Conservation (phyloP, 2,888 invertebrate species). For the Callosobruchus maculatus region DNA sequence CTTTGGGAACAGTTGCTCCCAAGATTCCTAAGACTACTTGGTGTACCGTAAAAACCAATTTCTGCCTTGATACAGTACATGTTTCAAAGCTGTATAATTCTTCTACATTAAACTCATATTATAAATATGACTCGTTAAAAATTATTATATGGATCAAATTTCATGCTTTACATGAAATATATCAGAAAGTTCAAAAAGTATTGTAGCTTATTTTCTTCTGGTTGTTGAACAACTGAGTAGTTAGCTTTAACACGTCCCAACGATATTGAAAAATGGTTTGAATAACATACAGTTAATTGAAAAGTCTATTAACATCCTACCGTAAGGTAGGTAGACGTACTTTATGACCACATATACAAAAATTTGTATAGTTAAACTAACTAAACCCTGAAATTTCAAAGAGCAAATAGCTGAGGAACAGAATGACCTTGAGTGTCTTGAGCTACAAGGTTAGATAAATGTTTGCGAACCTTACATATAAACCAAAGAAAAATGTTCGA, state of each 20-base stretch:
- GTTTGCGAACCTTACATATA: no score
- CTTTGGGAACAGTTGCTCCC: slow-evolving; percentile 34
- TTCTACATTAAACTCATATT: not conserved
- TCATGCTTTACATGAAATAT: not conserved
- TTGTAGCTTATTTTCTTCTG: not conserved
- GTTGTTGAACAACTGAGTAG: not conserved
- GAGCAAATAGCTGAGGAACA: no score
- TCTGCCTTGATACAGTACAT: not conserved
- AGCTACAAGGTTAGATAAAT: no score
- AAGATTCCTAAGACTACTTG: slow-evolving; percentile 9
- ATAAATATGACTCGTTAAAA: not conserved
- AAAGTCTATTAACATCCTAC: no score
- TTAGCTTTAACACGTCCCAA: not conserved
- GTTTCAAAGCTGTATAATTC: slow-evolving; percentile 8
- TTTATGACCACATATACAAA: no score
- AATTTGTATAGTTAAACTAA: no score
- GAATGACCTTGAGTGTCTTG: no score
- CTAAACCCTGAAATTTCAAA: no score
- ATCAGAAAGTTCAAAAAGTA: not conserved
- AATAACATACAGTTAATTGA: no score
- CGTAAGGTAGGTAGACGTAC: no score
- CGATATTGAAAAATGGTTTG: no score
- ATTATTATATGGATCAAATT: not conserved
- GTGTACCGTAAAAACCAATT: not conserved
- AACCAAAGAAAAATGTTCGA: no score